These are phyloP conservation scores for Rhyacichthys aspro DNA, from an alignment of 2,797 vertebrate genomes.

Conservation along the genomic window DNA sequence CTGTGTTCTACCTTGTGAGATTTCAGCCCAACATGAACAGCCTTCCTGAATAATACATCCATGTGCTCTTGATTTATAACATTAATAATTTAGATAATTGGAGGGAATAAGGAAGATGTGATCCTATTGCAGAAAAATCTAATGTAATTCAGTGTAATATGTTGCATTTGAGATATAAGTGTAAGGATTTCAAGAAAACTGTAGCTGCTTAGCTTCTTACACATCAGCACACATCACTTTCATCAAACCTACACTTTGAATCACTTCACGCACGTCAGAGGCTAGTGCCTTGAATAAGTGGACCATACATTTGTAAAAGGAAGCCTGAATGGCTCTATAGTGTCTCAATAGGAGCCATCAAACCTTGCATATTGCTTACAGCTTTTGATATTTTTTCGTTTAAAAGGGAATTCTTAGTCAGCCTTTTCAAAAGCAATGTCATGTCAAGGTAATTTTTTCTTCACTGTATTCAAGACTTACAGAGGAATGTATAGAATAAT, in stretches of 20 bases:
- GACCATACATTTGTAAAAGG: neutral
- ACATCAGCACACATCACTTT: neutral
- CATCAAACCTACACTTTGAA: constrained; percentile 5
- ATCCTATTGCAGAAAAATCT: neutral
- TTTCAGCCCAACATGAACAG: constrained; percentile 21
- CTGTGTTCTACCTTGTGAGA: constrained; percentile 4
- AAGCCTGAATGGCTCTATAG: neutral
- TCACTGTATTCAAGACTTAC: neutral
- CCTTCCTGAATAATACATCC: constrained; percentile 55
- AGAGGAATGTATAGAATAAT: neutral
- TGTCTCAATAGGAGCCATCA: constrained; percentile 2
- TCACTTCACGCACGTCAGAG: neutral
- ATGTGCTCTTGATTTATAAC: constrained; percentile 39
- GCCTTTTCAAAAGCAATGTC: neutral
- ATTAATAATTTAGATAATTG: constrained; percentile 62
- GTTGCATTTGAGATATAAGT: neutral
- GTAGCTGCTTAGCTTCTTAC: neutral
- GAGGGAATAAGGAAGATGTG: constrained; percentile 16
- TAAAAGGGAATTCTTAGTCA: neutral
- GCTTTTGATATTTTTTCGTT: too few relatives aligned
- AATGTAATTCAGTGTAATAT: neutral
- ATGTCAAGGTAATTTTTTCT: neutral
- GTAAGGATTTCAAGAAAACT: neutral
- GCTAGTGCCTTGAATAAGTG: neutral
- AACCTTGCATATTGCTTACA: neutral